Conservation (phyloP, 2,113 vertebrate species). For the Calidris pugnax region DNA sequence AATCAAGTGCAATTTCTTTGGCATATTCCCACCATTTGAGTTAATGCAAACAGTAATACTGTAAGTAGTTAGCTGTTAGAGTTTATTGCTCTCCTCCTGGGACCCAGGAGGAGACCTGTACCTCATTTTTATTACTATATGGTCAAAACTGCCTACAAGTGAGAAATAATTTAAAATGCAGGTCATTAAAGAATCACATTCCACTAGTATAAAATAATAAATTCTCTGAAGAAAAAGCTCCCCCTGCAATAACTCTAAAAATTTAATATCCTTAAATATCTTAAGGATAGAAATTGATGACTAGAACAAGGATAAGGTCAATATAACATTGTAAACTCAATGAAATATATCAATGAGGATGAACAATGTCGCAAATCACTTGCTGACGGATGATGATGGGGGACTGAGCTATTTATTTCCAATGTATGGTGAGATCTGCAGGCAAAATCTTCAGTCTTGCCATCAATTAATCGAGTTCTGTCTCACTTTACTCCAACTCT, state of each 20-base stretch:
- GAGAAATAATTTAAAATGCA: conserved; percentile 46
- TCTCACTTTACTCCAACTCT: background rate
- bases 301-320: conserved; percentile 37
- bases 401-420: background rate
- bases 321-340: conserved; percentile 43
- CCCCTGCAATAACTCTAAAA: background rate
- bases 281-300: conserved; percentile 25
- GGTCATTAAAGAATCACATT: conserved; percentile 24
- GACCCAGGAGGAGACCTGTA: background rate
- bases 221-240: conserved; percentile 23
- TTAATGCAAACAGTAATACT: background rate
- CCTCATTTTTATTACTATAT: conserved; percentile 24
- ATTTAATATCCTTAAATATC: conserved; percentile 40
- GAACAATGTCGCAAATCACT: background rate
- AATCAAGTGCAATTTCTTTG: background rate
- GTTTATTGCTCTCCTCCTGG: background rate
- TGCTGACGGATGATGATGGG: background rate
- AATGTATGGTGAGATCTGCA: background rate
- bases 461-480: background rate
- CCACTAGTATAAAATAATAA: conserved; percentile 24
- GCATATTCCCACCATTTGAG: background rate
- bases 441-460: background rate
- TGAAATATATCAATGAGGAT: conserved; percentile 11
- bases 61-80: background rate
- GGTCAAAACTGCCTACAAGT: background rate